A percentile compares a stretch with the other conserved stretches of the same genome.
Evolutionary conservation across 2,888 invertebrate genomes (phyloP).

Genomic region (Eupeodes latifasciatus): DNA sequence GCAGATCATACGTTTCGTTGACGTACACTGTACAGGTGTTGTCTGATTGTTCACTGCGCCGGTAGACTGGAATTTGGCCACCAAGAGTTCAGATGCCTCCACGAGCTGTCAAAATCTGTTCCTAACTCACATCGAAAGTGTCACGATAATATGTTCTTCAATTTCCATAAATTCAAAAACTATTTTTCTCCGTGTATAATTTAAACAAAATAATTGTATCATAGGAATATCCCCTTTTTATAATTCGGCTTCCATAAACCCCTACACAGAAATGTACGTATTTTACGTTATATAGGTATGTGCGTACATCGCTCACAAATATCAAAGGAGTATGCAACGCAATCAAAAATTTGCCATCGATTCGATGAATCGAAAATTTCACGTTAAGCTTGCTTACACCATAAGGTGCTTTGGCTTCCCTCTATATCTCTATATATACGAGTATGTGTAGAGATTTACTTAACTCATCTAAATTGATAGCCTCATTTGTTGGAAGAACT

Average conservation of each 20-base stretch:
- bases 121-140: too few relatives aligned
- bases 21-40: too few relatives aligned
- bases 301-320: not conserved
- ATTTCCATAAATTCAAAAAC: too few relatives aligned
- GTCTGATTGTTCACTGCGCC: too few relatives aligned
- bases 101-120: too few relatives aligned
- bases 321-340: slow-evolving; percentile 19
- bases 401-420: slow-evolving; percentile 11
- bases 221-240: not conserved
- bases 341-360: slow-evolving; percentile 29
- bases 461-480: slow-evolving; percentile 25
- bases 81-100: too few relatives aligned
- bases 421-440: not conserved
- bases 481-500: slow-evolving; percentile 12
- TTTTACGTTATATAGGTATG: too few relatives aligned
- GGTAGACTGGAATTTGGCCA: too few relatives aligned
- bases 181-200: slow-evolving; percentile 4
- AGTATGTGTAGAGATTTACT: not conserved
- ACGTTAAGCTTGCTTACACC: slow-evolving; percentile 67
- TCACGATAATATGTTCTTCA: too few relatives aligned
- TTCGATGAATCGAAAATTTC: slow-evolving; percentile 34
- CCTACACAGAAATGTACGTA: too few relatives aligned
- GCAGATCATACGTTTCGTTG: too few relatives aligned
- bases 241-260: slow-evolving; percentile 11
- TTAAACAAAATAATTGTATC: slow-evolving; percentile 1